phyloP scores from a whole-genome alignment of 2,888 invertebrate species.

The Phaonia tiefii region DNA sequence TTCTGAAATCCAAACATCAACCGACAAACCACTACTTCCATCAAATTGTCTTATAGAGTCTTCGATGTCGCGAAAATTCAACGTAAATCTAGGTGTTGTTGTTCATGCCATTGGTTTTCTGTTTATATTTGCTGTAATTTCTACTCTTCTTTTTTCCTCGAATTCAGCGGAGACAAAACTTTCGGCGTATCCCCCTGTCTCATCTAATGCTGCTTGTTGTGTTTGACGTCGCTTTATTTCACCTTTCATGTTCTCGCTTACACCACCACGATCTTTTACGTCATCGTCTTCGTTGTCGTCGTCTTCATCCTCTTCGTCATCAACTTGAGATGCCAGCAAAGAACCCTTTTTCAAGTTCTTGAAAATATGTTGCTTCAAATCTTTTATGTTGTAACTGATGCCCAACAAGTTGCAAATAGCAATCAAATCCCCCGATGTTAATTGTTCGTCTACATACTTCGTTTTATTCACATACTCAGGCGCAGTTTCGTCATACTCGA shows the following conservation, averaged over 20 bases:
- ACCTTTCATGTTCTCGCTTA: conserved; percentile 7
- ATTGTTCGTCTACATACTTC: conserved; percentile 40
- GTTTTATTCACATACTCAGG: conserved; percentile 44
- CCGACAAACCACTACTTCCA: conserved; percentile 27
- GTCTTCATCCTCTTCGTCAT: conserved; percentile 3
- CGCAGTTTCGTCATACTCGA: conserved; percentile 44
- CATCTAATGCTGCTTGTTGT: too few relatives aligned
- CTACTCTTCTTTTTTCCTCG: neutral
- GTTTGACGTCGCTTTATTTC: neutral
- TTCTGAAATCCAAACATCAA: conserved; percentile 42
- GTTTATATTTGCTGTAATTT: neutral
- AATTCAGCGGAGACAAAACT: neutral
- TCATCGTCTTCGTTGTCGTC: conserved; percentile 15
- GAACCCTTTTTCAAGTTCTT: conserved; percentile 27
- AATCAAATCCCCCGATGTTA: conserved; percentile 33
- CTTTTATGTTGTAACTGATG: conserved; percentile 41
- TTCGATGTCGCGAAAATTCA: conserved; percentile 55
- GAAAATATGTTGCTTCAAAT: conserved; percentile 45
- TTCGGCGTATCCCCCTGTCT: neutral
- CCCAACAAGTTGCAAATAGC: conserved; percentile 47
- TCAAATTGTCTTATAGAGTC: conserved; percentile 56
- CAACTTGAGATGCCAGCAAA: conserved; percentile 2
- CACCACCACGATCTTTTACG: too few relatives aligned
- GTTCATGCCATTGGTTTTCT: too few relatives aligned
- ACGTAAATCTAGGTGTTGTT: conserved; percentile 31